Percentiles rank a stretch among this genome's conserved stretches.
These are phyloP conservation scores for Drosophila aff. DNA, from an alignment of 1,140 invertebrate species.

Conservation along the genomic window DNA sequence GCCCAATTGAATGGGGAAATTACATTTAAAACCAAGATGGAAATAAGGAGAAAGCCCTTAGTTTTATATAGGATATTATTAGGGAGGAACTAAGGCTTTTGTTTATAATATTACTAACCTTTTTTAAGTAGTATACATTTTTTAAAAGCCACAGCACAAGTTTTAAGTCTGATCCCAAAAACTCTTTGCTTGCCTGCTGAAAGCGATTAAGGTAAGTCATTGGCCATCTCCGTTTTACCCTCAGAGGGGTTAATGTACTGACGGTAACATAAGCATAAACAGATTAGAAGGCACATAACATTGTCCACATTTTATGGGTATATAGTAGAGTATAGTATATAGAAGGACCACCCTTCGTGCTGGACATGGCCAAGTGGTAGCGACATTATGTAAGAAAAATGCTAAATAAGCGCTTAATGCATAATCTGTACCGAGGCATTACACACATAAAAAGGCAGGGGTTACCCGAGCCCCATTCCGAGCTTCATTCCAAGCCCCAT, in stretches of 20 bases:
- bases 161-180: neutral
- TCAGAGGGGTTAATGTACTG: slow-evolving; percentile 17
- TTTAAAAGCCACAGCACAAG: neutral
- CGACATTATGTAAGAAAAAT: slow-evolving; percentile 76
- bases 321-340: neutral
- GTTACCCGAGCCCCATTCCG: slow-evolving; percentile 4
- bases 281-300: slow-evolving; percentile 43
- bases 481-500: slow-evolving; percentile 8
- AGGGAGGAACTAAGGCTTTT: neutral
- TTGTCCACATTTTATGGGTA: slow-evolving; percentile 37
- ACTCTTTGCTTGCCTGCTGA: neutral
- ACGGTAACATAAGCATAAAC: slow-evolving; percentile 43
- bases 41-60: neutral
- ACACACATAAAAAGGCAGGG: slow-evolving; percentile 50
- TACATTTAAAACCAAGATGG: slow-evolving; percentile 18
- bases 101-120: neutral
- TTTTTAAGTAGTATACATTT: neutral
- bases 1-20: slow-evolving; percentile 45
- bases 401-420: slow-evolving; percentile 84
- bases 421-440: slow-evolving; percentile 70
- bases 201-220: slow-evolving; percentile 22
- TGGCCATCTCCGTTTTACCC: slow-evolving; percentile 9
- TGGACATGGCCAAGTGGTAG: slow-evolving; percentile 55
- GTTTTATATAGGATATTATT: neutral
- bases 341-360: neutral